Percentiles rank a stretch among this genome's conserved stretches.
phyloP scores from a whole-genome alignment of 2,113 vertebrate genomes.

The Laterallus jamaicensis region DNA sequence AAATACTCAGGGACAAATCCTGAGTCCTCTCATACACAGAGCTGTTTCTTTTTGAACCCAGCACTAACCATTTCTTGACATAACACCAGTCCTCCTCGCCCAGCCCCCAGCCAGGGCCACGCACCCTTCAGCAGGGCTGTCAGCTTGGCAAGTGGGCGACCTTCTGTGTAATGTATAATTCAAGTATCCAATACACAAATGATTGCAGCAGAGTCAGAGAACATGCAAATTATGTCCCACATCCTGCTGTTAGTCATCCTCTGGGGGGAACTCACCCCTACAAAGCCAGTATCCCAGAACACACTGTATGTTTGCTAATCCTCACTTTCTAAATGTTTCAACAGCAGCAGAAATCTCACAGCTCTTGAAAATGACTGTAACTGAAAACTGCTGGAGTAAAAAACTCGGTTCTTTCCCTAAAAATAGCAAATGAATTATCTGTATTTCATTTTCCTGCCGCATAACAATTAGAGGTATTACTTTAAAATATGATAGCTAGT shows the following conservation, averaged over 20 bases:
- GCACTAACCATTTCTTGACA: neutral
- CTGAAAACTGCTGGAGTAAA: slow-evolving; percentile 19
- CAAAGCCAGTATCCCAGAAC: slow-evolving; percentile 54
- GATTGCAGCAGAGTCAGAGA: slow-evolving; percentile 62
- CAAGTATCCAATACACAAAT: slow-evolving; percentile 60
- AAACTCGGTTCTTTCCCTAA: neutral
- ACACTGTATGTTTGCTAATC: slow-evolving; percentile 54
- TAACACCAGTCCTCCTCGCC: neutral
- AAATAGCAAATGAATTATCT: slow-evolving; percentile 9
- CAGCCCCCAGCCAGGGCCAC: neutral
- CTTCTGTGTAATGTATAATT: slow-evolving; percentile 59
- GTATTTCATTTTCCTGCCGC: neutral
- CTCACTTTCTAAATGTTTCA: slow-evolving; percentile 46
- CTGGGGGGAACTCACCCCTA: slow-evolving; percentile 42
- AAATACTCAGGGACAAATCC: neutral
- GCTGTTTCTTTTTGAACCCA: neutral
- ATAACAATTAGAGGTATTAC: slow-evolving; percentile 19
- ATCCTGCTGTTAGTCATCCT: slow-evolving; percentile 68
- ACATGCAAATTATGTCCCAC: slow-evolving; percentile 68
- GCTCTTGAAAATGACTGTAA: neutral
- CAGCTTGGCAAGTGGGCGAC: slow-evolving; percentile 40
- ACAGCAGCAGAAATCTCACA: slow-evolving; percentile 15
- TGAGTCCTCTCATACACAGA: neutral
- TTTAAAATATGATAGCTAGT: slow-evolving; percentile 20
- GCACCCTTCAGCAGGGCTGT: neutral